A percentile compares a stretch with the other conserved stretches of the same genome.
phyloP scores from a whole-genome alignment of 2,113 vertebrate genomes.

The Phalacrocorax brasilianus region DNA sequence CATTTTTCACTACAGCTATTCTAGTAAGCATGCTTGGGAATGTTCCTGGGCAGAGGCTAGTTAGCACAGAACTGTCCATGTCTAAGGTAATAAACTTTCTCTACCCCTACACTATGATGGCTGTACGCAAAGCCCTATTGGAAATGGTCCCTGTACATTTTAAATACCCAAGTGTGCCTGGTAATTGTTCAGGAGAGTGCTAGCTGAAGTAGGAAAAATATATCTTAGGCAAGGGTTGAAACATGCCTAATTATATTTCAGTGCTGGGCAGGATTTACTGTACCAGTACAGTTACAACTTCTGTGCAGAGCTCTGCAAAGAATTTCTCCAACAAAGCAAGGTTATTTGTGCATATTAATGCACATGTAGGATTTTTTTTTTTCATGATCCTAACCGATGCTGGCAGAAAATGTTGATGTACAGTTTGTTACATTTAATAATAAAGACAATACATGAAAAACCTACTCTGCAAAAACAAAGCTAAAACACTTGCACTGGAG shows the following conservation, averaged over 20 bases:
- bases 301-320: not conserved
- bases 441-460: not conserved
- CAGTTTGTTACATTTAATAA: not conserved
- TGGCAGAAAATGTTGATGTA: not conserved
- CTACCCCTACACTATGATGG: not conserved
- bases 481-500: not conserved
- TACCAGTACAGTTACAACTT: not conserved
- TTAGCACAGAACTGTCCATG: not conserved
- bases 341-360: not conserved
- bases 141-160: not conserved
- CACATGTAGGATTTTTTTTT: not conserved
- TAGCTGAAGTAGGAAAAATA: not conserved
- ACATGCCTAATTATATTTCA: not conserved
- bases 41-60: not conserved
- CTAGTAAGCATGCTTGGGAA: not conserved
- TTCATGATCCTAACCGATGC: not conserved
- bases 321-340: not conserved
- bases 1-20: not conserved
- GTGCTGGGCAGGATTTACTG: not conserved
- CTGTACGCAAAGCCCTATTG: not conserved
- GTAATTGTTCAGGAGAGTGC: not conserved
- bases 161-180: fast-evolving
- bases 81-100: not conserved
- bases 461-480: not conserved
- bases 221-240: not conserved